Conservation (phyloP, 2,797 vertebrate genomes). For the Spinus olivaceus region DNA sequence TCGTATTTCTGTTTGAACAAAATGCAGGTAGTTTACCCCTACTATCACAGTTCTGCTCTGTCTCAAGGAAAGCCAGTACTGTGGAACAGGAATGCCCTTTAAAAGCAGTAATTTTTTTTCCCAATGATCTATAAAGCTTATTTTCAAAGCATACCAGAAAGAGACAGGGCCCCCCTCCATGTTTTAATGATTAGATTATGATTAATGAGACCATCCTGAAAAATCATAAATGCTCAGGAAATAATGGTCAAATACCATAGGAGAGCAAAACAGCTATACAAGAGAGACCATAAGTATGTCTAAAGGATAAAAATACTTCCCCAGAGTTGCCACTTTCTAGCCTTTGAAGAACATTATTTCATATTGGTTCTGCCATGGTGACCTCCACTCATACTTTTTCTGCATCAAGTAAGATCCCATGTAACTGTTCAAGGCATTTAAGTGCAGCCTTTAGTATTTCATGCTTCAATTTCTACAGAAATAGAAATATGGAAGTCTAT, state of each 20-base stretch:
- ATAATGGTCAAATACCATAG: background rate
- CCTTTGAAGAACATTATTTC: background rate
- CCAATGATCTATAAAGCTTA: background rate
- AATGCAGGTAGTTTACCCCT: background rate
- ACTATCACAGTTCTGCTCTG: background rate
- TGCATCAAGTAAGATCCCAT: background rate
- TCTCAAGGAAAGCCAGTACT: background rate
- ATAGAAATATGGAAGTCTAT: background rate
- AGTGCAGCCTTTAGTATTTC: background rate
- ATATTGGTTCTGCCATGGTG: background rate
- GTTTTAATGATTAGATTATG: background rate
- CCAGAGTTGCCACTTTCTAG: background rate
- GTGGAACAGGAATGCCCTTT: background rate
- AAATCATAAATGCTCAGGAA: background rate
- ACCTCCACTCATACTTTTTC: background rate
- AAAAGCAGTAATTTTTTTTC: background rate
- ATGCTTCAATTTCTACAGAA: background rate
- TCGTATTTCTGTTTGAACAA: background rate
- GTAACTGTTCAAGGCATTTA: background rate
- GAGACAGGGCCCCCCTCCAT: rapidly evolving
- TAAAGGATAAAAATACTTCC: background rate
- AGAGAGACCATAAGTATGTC: background rate
- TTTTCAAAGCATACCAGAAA: background rate
- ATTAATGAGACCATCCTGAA: background rate
- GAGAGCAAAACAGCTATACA: background rate